Conservation (phyloP, 2,113 vertebrate genomes). For the Zosterops hypoxanthus region DNA sequence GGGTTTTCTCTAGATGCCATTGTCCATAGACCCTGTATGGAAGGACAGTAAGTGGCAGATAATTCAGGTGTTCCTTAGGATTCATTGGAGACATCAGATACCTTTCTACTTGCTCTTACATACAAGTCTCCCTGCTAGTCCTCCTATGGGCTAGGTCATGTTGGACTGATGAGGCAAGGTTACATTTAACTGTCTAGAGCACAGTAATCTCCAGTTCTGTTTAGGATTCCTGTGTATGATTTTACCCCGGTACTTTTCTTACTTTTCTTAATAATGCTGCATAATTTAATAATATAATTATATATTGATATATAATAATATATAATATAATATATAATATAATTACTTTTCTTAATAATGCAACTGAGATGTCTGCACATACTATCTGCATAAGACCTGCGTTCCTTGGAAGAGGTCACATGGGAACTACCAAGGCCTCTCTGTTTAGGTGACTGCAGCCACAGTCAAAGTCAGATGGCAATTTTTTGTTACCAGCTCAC, state of each 20-base stretch:
- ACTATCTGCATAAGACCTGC: fast-evolving
- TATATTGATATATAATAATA: too few species aligned
- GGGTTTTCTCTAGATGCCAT: not conserved
- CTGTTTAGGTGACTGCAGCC: not conserved
- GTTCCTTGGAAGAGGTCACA: not conserved
- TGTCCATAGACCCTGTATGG: not conserved
- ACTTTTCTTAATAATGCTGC: not conserved
- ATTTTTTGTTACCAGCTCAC: not conserved
- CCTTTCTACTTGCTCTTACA: not conserved
- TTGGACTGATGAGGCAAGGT: not conserved
- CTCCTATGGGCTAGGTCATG: fast-evolving
- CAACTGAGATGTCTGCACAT: not conserved
- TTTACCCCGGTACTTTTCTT: not conserved
- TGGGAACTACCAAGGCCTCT: not conserved
- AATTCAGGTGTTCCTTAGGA: not conserved
- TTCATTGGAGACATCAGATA: not conserved
- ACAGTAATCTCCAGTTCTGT: not conserved
- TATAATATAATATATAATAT: too few species aligned
- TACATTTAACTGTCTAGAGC: not conserved
- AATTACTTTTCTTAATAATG: not conserved
- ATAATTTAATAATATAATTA: not conserved
- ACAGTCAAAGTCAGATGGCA: not conserved
- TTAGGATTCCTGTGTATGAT: not conserved
- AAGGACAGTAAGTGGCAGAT: not conserved
- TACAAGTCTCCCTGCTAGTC: not conserved